Evolutionary conservation across 2,113 vertebrate species (phyloP).

Genomic region (Rutilus rutilus): DNA sequence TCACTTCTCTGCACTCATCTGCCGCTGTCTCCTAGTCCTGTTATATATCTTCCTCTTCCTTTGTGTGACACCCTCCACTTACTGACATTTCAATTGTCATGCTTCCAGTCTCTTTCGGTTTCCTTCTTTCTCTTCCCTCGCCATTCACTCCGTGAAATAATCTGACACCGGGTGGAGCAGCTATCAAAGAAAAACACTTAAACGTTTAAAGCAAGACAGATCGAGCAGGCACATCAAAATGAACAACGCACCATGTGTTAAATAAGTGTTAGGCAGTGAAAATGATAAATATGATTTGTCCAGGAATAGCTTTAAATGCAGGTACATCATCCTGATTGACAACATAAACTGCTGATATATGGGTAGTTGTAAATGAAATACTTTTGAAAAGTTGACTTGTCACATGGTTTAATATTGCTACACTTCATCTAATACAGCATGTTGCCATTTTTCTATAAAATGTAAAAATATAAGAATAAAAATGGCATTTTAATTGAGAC

Average conservation of each 20-base stretch:
- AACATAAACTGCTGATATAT: neutral
- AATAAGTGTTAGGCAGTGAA: neutral
- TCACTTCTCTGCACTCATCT: constrained; percentile 20
- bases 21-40: neutral
- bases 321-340: neutral
- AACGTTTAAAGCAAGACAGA: constrained; percentile 3
- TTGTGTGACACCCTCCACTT: constrained; percentile 34
- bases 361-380: neutral
- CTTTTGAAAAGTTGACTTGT: neutral
- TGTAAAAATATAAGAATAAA: too few species aligned
- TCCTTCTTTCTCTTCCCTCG: neutral
- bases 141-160: constrained; percentile 1
- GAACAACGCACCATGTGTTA: neutral
- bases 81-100: constrained; percentile 44
- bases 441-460: neutral
- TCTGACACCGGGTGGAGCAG: constrained; percentile 17
- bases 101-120: constrained; percentile 17
- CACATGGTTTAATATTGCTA: neutral
- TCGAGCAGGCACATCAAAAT: neutral
- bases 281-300: neutral
- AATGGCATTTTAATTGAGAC: too few species aligned
- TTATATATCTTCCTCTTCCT: constrained; percentile 27
- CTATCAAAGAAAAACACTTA: constrained; percentile 19
- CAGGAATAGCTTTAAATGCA: neutral
- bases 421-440: neutral